These are phyloP conservation scores for Zaprionus nigranus DNA, from an alignment of 1,140 invertebrate species.

Conservation along the genomic window DNA sequence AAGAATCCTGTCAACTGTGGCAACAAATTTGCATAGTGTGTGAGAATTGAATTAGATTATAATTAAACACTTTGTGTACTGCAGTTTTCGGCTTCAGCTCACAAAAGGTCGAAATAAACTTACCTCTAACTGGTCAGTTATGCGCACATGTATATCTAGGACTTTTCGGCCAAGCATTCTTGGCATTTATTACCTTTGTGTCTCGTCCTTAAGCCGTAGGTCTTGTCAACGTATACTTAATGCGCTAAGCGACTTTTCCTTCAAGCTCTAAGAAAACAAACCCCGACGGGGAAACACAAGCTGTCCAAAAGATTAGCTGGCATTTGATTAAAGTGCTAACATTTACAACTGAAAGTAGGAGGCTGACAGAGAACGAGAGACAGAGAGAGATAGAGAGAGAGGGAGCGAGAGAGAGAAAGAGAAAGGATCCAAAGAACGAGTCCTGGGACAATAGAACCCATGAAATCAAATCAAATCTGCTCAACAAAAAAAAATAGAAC, in stretches of 20 bases:
- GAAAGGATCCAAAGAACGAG: constrained; percentile 2
- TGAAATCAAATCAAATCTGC: constrained; percentile 74
- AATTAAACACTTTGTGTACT: constrained; percentile 58
- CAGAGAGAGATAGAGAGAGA: constrained; percentile 5
- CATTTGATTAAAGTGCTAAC: constrained; percentile 78
- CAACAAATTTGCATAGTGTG: constrained; percentile 56
- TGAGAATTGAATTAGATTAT: constrained; percentile 76
- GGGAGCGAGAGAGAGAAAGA: constrained; percentile 9
- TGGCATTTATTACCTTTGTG: constrained; percentile 10
- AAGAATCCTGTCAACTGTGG: constrained; percentile 40
- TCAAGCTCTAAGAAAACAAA: constrained; percentile 43
- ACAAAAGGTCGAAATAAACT: constrained; percentile 59
- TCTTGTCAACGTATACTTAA: constrained; percentile 54
- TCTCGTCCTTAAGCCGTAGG: constrained; percentile 10
- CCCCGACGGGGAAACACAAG: constrained; percentile 42
- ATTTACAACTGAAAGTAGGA: constrained; percentile 46
- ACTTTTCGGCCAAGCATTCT: not conserved
- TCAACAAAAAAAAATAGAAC: constrained; percentile 37
- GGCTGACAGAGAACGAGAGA: not conserved
- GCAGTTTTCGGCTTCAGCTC: constrained; percentile 50
- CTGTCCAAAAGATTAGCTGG: constrained; percentile 68
- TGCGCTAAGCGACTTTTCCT: constrained; percentile 57
- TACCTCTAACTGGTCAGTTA: constrained; percentile 40
- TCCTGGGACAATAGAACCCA: constrained; percentile 49
- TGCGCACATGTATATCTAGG: not conserved